Evolutionary conservation across 2,888 invertebrate genomes (phyloP).

Genomic region (Eubasilissa splendida): DNA sequence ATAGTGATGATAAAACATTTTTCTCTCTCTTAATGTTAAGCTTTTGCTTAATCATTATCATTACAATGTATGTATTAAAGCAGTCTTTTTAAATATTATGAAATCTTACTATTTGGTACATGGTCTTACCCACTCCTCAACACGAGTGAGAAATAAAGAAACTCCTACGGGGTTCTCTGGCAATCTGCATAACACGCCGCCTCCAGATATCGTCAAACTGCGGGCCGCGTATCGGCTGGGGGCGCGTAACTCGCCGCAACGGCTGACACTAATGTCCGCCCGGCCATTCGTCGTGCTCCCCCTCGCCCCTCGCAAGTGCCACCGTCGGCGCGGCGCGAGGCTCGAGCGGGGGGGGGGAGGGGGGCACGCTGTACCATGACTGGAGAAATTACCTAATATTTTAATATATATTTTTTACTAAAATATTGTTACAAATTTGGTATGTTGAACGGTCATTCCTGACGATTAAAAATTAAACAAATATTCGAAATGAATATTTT

Average conservation of each 20-base stretch:
- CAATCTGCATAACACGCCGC: constrained; percentile 53
- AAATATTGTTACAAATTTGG: background rate
- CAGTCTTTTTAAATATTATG: too few relatives aligned
- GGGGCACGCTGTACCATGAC: constrained; percentile 3
- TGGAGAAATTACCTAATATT: background rate
- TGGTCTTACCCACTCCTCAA: too few relatives aligned
- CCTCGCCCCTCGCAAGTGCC: background rate
- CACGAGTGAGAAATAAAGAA: constrained; percentile 36
- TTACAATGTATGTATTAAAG: too few relatives aligned
- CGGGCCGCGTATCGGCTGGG: constrained; percentile 57
- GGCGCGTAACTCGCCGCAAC: constrained; percentile 57
- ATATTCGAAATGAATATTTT: too few relatives aligned
- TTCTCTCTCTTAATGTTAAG: too few relatives aligned
- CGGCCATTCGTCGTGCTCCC: constrained; percentile 52
- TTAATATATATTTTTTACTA: background rate
- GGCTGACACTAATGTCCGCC: constrained; percentile 58
- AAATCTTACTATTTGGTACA: too few relatives aligned
- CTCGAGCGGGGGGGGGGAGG: background rate
- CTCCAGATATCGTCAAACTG: constrained; percentile 58
- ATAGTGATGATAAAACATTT: too few relatives aligned
- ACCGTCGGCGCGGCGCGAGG: background rate
- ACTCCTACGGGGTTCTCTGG: constrained; percentile 8
- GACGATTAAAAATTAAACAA: too few relatives aligned
- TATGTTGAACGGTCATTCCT: too few relatives aligned
- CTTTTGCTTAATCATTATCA: too few relatives aligned